phyloP scores from a whole-genome alignment of 2,113 vertebrate species.

The Hemicordylus capensis region DNA sequence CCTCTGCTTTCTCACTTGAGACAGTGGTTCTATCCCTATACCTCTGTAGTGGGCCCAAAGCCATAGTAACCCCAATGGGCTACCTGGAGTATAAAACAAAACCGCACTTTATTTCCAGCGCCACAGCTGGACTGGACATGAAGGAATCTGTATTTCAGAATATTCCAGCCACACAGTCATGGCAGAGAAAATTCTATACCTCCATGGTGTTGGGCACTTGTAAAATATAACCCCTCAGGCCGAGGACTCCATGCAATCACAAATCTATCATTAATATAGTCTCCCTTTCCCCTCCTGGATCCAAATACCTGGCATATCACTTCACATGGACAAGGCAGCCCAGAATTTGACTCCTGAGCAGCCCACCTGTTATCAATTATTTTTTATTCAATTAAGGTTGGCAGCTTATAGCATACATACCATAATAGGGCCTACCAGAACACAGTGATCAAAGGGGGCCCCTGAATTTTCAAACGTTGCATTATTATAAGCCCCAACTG shows the following conservation, averaged over 20 bases:
- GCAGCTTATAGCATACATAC: background rate
- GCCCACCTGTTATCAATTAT: background rate
- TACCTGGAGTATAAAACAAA: no score
- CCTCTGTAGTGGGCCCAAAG: no score
- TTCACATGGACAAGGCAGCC: background rate
- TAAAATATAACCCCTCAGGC: accelerated
- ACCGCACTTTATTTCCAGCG: background rate
- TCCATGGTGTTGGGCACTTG: background rate
- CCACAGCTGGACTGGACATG: background rate
- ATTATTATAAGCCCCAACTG: conserved; percentile 4
- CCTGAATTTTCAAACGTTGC: background rate
- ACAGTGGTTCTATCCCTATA: no score
- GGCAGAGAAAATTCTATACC: background rate
- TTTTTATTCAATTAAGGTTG: background rate
- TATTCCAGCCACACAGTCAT: background rate
- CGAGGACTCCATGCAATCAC: background rate
- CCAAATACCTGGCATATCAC: accelerated
- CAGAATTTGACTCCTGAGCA: background rate
- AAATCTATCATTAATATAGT: background rate
- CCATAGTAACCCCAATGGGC: no score
- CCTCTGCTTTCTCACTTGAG: no score
- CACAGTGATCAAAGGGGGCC: background rate
- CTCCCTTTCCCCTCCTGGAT: background rate
- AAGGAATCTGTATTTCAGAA: background rate
- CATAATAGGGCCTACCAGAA: background rate